These are phyloP conservation scores for Pangasius macronema DNA, from an alignment of 2,797 vertebrate genomes.

Conservation along the genomic window DNA sequence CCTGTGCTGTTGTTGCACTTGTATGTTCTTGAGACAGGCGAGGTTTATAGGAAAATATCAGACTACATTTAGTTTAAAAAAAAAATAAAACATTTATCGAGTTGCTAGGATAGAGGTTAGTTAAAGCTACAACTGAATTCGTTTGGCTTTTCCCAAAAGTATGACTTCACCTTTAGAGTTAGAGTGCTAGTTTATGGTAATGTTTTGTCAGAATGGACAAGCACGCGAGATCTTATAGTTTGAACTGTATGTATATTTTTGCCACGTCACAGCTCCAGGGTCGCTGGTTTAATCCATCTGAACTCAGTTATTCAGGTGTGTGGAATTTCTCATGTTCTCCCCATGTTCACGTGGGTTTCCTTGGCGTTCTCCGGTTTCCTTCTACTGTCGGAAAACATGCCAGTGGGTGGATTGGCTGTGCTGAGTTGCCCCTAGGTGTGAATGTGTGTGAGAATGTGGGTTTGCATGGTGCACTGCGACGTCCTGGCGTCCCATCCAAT, in stretches of 20 bases:
- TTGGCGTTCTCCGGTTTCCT: neutral
- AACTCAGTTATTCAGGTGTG: neutral
- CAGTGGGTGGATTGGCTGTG: too few relatives aligned
- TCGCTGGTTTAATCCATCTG: too few relatives aligned
- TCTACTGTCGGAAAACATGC: too few relatives aligned
- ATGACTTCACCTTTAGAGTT: neutral
- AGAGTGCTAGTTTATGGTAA: neutral
- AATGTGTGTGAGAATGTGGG: neutral
- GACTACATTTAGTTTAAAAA: neutral
- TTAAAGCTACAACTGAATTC: neutral
- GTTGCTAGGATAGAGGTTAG: neutral
- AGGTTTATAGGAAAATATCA: neutral
- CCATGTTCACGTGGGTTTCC: neutral
- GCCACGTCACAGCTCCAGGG: too few relatives aligned
- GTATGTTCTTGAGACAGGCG: neutral
- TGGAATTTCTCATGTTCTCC: neutral
- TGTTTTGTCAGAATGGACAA: neutral
- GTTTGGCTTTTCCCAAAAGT: neutral
- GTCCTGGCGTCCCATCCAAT: too few relatives aligned
- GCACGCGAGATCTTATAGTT: too few relatives aligned
- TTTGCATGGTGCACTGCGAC: neutral
- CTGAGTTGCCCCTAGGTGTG: neutral
- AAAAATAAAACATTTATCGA: too few relatives aligned
- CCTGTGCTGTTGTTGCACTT: neutral
- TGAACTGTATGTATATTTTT: too few relatives aligned